Percentiles rank a stretch among this genome's conserved stretches.
Conservation (phyloP, 2,113 vertebrate species). For the Pteruthius melanotis region DNA sequence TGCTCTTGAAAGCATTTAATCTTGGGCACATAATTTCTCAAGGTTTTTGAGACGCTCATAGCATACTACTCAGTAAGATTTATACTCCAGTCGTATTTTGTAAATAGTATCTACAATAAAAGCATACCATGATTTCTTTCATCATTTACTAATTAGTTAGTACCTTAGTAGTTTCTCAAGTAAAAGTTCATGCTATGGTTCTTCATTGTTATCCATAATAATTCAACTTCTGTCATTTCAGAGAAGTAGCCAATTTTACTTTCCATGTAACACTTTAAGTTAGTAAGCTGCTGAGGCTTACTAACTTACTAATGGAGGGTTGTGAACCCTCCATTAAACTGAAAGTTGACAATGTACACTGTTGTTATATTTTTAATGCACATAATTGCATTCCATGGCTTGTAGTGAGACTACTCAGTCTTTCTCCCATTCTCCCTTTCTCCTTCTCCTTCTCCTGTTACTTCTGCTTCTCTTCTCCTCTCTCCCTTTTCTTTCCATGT, state of each 20-base stretch:
- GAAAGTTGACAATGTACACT: neutral
- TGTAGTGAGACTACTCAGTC: neutral
- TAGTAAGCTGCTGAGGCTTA: neutral
- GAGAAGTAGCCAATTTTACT: neutral
- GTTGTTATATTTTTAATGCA: neutral
- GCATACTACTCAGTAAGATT: neutral
- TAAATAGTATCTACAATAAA: neutral
- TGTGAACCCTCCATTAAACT: neutral
- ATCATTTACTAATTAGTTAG: neutral
- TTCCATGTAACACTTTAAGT: neutral
- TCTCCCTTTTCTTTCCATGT: neutral
- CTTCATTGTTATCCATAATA: neutral
- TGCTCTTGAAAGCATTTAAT: neutral
- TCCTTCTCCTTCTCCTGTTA: too few species aligned
- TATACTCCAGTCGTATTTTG: neutral
- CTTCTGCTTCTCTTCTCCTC: too few species aligned
- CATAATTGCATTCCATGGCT: neutral
- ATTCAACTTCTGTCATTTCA: neutral
- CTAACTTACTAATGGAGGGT: too few species aligned
- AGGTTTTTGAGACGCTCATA: neutral
- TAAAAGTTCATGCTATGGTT: neutral
- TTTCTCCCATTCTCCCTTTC: neutral
- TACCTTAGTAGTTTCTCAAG: neutral
- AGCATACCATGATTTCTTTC: neutral
- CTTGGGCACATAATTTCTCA: neutral